Percentiles rank a stretch among this genome's conserved stretches.
These are phyloP conservation scores for Casuarius casuarius DNA, from an alignment of 2,113 vertebrate genomes.

Conservation along the genomic window DNA sequence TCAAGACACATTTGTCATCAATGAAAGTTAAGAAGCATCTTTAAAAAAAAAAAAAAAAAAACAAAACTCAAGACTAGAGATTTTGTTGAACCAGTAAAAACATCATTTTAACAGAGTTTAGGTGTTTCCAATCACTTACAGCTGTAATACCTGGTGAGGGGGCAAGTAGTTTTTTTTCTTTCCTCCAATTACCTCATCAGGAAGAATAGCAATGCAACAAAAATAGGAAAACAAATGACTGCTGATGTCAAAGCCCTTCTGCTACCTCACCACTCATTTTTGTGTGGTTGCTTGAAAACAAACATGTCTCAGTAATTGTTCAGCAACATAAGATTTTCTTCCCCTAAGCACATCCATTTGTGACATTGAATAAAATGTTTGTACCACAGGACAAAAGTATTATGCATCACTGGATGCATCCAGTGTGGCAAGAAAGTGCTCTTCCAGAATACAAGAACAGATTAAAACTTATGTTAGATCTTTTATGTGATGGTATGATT, in stretches of 20 bases:
- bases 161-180: background rate
- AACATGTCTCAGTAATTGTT: background rate
- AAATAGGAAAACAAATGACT: background rate
- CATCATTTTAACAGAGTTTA: background rate
- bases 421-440: fast-evolving
- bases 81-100: background rate
- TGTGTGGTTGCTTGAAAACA: background rate
- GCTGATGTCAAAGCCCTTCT: background rate
- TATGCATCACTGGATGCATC: fast-evolving
- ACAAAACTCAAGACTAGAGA: background rate
- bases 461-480: background rate
- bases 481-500: background rate
- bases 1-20: background rate
- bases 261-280: background rate
- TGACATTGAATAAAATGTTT: background rate
- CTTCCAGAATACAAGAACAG: fast-evolving
- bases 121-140: background rate
- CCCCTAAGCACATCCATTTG: background rate
- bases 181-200: background rate
- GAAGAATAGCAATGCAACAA: background rate
- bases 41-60: background rate
- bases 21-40: background rate
- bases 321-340: fast-evolving
- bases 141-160: background rate
- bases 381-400: background rate